These are phyloP conservation scores for Apoderus coryli DNA, from an alignment of 2,888 invertebrate genomes.

Conservation along the genomic window DNA sequence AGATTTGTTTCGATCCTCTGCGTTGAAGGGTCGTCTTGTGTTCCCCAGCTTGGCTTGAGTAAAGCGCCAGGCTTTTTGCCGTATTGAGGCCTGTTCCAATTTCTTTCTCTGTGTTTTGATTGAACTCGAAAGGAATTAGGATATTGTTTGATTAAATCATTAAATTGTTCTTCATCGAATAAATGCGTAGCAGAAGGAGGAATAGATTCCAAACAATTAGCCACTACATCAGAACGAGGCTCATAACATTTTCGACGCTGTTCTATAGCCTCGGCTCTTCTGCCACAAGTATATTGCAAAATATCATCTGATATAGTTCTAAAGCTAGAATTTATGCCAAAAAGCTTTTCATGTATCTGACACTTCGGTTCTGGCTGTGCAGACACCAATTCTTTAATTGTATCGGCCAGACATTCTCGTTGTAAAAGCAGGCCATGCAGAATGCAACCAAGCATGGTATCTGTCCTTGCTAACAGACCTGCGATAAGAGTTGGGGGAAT, in stretches of 20 bases:
- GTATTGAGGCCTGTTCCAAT: too few species aligned
- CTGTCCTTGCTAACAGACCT: slow-evolving; percentile 2
- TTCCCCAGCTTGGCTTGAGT: too few species aligned
- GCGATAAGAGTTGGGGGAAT: too few species aligned
- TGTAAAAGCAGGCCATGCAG: slow-evolving; percentile 1
- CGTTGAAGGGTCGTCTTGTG: too few species aligned
- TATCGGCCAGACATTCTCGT: background rate
- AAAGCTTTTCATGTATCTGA: background rate
- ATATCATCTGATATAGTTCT: slow-evolving; percentile 2
- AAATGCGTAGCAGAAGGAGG: slow-evolving; percentile 3
- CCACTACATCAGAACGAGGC: background rate
- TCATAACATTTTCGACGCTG: slow-evolving; percentile 2
- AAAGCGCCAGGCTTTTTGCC: too few species aligned
- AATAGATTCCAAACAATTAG: background rate
- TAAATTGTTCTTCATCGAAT: slow-evolving; percentile 2
- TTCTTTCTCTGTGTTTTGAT: too few species aligned
- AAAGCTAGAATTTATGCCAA: background rate
- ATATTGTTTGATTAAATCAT: too few species aligned
- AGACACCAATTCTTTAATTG: background rate
- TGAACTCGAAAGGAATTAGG: too few species aligned
- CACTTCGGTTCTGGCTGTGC: background rate
- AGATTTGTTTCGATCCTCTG: too few species aligned
- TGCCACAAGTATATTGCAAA: slow-evolving; percentile 5
- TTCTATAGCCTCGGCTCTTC: slow-evolving; percentile 4
- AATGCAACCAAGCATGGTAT: background rate